Evolutionary conservation across 2,888 invertebrate species (phyloP), one percentile per base, ranked within the genome.

Genomic region (Terebella lapidaria): DNA sequence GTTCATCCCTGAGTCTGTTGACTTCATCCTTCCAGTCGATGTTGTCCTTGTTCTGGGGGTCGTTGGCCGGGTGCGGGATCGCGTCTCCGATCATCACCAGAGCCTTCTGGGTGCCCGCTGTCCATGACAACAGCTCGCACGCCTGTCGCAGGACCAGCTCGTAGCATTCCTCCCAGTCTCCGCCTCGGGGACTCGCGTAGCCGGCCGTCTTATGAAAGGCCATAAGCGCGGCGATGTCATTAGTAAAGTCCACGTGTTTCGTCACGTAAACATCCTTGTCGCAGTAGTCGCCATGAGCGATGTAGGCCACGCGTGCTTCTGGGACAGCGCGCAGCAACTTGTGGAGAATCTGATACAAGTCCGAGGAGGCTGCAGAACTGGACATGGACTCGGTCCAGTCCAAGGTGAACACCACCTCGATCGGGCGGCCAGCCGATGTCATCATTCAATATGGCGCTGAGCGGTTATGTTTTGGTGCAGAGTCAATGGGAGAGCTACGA

Each of bases 281-380:
- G 54, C 74, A 74, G 62, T 77, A 78, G 62, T 77, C 77, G 0
- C 78, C 78, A 54, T 78, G 78, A 1, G 78, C 78, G 24, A 77
- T 67, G 24, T 77, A 68, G 3, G 72, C 73, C 10, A 75, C 70
- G n/a, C 70, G 67, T 42, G 77, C 71, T 3, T 68, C 70, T 0
- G 75, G 74, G 35, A 77, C 74, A 66, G 77, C 78, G 3, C 77
- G 70, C 10, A 76, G 70, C 60, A 73, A 68, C 27, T 76, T 71
- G 68, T 76, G 72, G 58, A 75, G 73, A 18, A 69, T 65, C 3
- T 76, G 59, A 15, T 73, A 68, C 18, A 63, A 67, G 30, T 70
- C 67, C n/a, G 77, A 73, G 61, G 73, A 71, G 10, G 70, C 70
- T 20, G 76, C 62, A 27, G 68, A 67, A 3, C 64, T 61, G 25